Evolutionary conservation across 2,797 vertebrate genomes (phyloP).

Genomic region (Todus mexicanus): DNA sequence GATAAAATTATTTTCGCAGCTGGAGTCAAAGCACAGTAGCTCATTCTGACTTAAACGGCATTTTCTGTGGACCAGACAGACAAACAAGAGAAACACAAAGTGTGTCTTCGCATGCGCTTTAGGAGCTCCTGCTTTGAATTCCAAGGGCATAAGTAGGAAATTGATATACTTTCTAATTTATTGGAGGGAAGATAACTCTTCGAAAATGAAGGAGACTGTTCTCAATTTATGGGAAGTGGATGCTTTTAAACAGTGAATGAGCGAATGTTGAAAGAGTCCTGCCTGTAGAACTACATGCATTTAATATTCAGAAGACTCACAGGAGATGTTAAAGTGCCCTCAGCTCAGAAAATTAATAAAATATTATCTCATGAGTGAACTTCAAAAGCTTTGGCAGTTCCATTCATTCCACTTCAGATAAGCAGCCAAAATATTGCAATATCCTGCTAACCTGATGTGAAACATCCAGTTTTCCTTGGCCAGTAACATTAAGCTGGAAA

Average conservation of each 20-base stretch:
- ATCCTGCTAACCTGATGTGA: constrained; percentile 65
- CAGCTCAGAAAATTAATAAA: constrained; percentile 64
- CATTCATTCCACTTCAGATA: constrained; percentile 67
- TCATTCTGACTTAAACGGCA: not conserved
- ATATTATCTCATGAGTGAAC: constrained; percentile 66
- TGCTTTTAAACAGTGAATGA: constrained; percentile 26
- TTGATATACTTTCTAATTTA: constrained; percentile 66
- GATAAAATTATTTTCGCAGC: not conserved
- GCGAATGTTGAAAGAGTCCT: constrained; percentile 39
- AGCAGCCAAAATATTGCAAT: constrained; percentile 66
- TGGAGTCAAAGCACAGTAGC: not conserved
- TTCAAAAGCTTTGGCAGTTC: constrained; percentile 67
- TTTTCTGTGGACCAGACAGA: not conserved
- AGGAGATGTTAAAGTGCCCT: constrained; percentile 60
- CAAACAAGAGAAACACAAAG: not conserved
- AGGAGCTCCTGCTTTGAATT: constrained; percentile 35
- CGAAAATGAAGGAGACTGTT: constrained; percentile 37
- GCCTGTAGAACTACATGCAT: constrained; percentile 2
- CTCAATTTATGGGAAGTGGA: constrained; percentile 38
- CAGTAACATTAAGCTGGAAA: constrained; percentile 38
- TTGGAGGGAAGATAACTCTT: constrained; percentile 55
- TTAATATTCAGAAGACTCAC: constrained; percentile 52
- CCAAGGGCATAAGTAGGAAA: constrained; percentile 28
- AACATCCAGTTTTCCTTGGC: constrained; percentile 53
- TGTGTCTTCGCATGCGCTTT: not conserved